These are phyloP conservation scores for Dynastes grantii DNA, from an alignment of 2,888 invertebrate genomes.

Conservation along the genomic window DNA sequence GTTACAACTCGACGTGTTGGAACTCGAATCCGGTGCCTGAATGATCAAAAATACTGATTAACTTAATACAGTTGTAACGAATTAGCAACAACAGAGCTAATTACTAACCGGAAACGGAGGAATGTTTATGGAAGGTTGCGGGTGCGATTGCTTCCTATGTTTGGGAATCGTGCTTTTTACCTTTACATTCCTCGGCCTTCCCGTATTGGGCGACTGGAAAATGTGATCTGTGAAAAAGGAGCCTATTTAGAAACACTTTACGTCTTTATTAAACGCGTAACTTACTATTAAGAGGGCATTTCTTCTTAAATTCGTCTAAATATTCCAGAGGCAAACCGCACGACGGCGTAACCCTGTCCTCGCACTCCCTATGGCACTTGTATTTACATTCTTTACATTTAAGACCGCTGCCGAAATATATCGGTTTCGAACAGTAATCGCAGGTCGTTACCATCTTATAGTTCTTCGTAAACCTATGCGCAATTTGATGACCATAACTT, in stretches of 20 bases:
- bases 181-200: constrained; percentile 67
- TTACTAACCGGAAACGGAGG: constrained; percentile 74
- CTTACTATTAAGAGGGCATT: constrained; percentile 78
- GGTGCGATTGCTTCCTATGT: constrained; percentile 73
- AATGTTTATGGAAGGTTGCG: constrained; percentile 74
- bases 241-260: background rate
- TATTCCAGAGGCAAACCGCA: constrained; percentile 92
- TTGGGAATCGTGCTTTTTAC: constrained; percentile 69
- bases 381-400: constrained; percentile 98
- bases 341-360: constrained; percentile 91
- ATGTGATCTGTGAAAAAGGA: constrained; percentile 57
- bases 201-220: constrained; percentile 71
- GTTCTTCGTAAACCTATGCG: constrained; percentile 91
- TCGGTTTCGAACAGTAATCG: constrained; percentile 83
- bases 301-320: constrained; percentile 86
- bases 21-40: constrained; percentile 88
- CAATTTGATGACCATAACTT: constrained; percentile 89
- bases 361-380: constrained; percentile 91
- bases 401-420: constrained; percentile 80
- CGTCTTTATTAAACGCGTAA: background rate
- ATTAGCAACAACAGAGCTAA: background rate
- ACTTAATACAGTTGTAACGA: background rate
- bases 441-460: constrained; percentile 92
- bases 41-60: constrained; percentile 54
- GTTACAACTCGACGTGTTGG: constrained; percentile 96